Evolutionary conservation across 2,888 invertebrate species (phyloP), one percentile per base, ranked within the genome.

Genomic region (Oscheius sp.): DNA sequence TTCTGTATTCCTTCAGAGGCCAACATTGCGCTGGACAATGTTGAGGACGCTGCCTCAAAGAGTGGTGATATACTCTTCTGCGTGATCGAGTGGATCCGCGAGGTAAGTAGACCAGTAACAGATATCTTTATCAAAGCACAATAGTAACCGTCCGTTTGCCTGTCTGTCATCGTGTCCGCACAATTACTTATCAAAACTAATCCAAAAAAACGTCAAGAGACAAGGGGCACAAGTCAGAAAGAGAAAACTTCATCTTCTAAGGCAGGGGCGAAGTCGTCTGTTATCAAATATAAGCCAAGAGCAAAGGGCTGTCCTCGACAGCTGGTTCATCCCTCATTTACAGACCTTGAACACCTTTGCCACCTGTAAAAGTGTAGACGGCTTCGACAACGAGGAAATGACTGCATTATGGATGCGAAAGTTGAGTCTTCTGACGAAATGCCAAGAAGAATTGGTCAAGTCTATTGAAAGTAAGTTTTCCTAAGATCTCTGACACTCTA

Each of bases 61-160:
- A 59, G 29, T 5, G 68, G 58, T 1, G 60, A 66, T 48, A 57
- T 51, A 0, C 29, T 74, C 7, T 74, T 37, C 47, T 9, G 29
- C 47, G 66, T 66, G 2, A 74, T 68, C 33, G 59, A 74, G 13
- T 74, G 74, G 74, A 74, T 74, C 48, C 47, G 74, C 57, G 58
- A 50, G 58, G 59, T 73, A 29, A 29, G 21, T 9, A n/a, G 2
- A n/a, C 2, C 10, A 11, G 10, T 55, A 51, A 10, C 13, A 7
- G n/a, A 32, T 21, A 21, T 21, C 21, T 21, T 21, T 21, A 21
- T 21, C 21, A 21, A 21, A 21, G 21, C 21, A 0, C 21, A 21
- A 21, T 21, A 21, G 21, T 21, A 21, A 21, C 21, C 21, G 21
- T 21, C 21, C 21, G 21, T 21, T 21, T 21, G 21, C 21, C 21